Evolutionary conservation across 2,113 vertebrate species (phyloP), one percentile per base, ranked within the genome.

Genomic region (Varanus salvator): DNA sequence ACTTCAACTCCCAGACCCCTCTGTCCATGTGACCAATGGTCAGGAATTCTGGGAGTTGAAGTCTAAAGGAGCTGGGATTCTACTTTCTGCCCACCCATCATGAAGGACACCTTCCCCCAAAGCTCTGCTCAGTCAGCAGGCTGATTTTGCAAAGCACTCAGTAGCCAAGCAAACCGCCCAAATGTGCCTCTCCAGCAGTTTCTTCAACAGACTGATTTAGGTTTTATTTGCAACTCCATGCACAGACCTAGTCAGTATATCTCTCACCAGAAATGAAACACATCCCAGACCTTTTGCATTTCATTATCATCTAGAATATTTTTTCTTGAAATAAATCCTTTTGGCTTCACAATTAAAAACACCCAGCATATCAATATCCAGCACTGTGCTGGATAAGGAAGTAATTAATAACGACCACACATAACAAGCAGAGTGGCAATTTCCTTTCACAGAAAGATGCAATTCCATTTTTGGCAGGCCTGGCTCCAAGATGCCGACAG

Each of bases 381-480:
- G 74, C 89, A 50, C 89, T 93, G 80, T 77, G 81, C 80, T 85
- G 25, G 92, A 93, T 80, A 95, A 93, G 93, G 94, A 78, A 68
- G 87, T 94, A 96, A 94, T 93, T 86, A 94, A 78, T 93, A 96
- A 95, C 95, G 94, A 96, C 94, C 90, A 60, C 66, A 68, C 90
- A 91, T 95, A 96, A 95, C 95, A 86, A 95, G 34, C 87, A 91
- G 91, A 95, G 93, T 93, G 92, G 86, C 93, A 94, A 93, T 91
- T 95, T 81, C 91, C 87, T 94, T 94, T 14, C 1, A 92, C 3
- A 34, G 78, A 93, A 64, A 92, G 91, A 91, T 92, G 60, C 89
- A 92, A 94, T 96, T 96, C 95, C 88, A 89, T 92, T 95, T 97
- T 90, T 34, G 93, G 91, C 80, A 93, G 96, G 87, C 90, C 81